phyloP scores from a whole-genome alignment of 2,113 vertebrate species.

The Silurus meridionalis region DNA sequence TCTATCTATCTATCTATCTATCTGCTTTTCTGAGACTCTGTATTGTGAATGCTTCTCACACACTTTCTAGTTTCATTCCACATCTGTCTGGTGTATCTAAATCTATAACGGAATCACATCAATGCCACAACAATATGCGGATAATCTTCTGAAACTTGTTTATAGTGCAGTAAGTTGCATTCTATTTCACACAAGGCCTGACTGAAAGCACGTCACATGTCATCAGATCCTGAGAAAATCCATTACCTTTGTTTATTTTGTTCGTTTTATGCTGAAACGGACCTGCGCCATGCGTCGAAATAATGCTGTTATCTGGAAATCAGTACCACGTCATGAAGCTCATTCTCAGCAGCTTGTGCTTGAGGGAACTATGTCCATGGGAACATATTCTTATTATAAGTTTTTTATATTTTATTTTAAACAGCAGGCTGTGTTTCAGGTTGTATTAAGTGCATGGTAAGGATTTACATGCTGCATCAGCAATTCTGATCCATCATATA shows the following conservation, averaged over 20 bases:
- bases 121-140: not conserved
- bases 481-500: not conserved
- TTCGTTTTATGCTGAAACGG: conserved; percentile 9
- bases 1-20: not conserved
- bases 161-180: not conserved
- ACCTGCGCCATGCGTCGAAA: not conserved
- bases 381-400: too few species aligned
- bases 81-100: not conserved
- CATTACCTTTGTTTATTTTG: conserved; percentile 4
- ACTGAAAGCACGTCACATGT: not conserved
- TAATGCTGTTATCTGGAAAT: not conserved
- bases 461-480: not conserved
- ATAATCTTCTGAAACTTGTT: not conserved
- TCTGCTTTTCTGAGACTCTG: not conserved
- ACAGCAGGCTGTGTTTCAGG: not conserved
- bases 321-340: not conserved
- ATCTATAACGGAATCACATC: not conserved
- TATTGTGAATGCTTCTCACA: not conserved
- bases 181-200: not conserved
- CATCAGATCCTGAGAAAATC: not conserved
- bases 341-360: not conserved
- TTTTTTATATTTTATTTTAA: not conserved
- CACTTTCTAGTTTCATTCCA: not conserved
- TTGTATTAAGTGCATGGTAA: not conserved
- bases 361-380: not conserved